These are phyloP conservation scores for Ephydatia muelleri DNA, from an alignment of 37 sponge, comb jelly and placozoan genomes.

Conservation along the genomic window DNA sequence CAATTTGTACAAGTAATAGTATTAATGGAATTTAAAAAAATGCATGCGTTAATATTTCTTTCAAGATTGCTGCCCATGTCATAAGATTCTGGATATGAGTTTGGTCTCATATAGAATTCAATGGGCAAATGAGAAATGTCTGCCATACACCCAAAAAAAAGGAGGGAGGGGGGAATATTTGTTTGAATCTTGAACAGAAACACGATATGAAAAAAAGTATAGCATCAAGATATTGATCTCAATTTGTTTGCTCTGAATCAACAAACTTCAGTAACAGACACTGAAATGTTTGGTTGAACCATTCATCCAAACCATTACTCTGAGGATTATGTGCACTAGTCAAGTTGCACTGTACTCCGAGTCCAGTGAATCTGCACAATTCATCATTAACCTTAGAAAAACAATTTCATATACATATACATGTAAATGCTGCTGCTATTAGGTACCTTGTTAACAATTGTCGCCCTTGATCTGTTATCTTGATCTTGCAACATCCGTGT, in stretches of 20 bases:
- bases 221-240: conserved; percentile 25
- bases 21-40: too few species aligned
- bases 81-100: too few species aligned
- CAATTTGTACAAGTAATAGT: too few species aligned
- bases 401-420: neutral
- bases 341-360: conserved; percentile 4
- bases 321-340: conserved; percentile 48
- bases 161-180: conserved; percentile 13
- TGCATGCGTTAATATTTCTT: too few species aligned
- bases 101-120: conserved; percentile 8
- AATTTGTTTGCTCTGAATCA: conserved; percentile 1
- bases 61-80: too few species aligned
- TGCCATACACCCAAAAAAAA: conserved; percentile 26
- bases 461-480: conserved; percentile 34
- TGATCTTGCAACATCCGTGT: conserved; percentile 10
- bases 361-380: conserved; percentile 12
- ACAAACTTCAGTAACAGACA: conserved; percentile 7
- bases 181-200: conserved; percentile 27
- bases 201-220: conserved; percentile 22
- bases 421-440: neutral
- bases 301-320: conserved; percentile 43
- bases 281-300: conserved; percentile 49
- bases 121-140: conserved; percentile 24
- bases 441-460: conserved; percentile 11
- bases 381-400: conserved; percentile 25